Conservation (phyloP, 2,113 vertebrate genomes). For the Catharus fuscescens region DNA sequence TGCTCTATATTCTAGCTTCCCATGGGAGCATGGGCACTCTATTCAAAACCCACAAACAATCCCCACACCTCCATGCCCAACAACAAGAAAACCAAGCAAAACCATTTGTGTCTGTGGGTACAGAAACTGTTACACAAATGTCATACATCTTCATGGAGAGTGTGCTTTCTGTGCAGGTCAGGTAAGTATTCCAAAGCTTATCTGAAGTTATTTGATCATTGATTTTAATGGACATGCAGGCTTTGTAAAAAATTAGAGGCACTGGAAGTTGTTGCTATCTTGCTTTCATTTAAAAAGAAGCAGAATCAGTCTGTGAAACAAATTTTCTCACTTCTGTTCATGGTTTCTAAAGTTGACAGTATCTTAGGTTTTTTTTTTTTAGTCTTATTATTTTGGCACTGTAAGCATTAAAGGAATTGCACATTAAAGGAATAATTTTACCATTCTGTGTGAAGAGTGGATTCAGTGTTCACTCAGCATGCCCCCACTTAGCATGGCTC, state of each 20-base stretch:
- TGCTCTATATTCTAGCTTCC: neutral
- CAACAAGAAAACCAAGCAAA: neutral
- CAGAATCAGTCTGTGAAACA: neutral
- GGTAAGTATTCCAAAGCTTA: neutral
- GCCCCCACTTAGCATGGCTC: neutral
- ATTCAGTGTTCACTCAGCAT: neutral
- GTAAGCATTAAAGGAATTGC: neutral
- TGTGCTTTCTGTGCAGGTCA: neutral
- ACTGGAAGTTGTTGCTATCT: neutral
- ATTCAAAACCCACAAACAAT: neutral
- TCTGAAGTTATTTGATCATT: neutral
- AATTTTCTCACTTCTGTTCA: neutral
- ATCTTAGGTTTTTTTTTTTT: neutral
- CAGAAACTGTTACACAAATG: neutral
- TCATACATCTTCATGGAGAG: neutral
- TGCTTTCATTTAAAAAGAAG: neutral
- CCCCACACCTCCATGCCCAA: accelerated
- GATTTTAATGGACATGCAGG: neutral
- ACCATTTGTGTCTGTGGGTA: neutral
- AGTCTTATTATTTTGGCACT: neutral
- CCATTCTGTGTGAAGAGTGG: neutral
- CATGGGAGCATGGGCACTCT: neutral
- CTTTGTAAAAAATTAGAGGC: neutral
- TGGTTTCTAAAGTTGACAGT: neutral
- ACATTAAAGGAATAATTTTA: neutral